Base-by-base conservation (phyloP, 2,113 vertebrate species). In the Rostratula benghalensis region DNA sequence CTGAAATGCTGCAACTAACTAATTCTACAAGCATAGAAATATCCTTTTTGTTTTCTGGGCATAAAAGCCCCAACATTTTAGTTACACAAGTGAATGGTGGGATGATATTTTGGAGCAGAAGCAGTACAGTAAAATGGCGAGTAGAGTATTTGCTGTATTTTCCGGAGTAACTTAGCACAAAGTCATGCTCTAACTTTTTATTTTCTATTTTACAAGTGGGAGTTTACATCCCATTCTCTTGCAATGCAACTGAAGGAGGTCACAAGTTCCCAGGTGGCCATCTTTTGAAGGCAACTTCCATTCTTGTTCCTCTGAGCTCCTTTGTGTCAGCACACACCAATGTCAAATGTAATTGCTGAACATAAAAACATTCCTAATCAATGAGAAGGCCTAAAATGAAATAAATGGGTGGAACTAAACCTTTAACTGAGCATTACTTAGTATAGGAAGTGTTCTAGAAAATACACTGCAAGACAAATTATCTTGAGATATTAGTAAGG, bases 351-450 rank as follows among this genome's bases (percentile, higher is more conserved):
- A 95, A 96, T 91, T 81, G 83, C 65, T 56, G 61, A 82, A 78
- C 73, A 91, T 31, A 83, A 92, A 93, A 79, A n/a, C 50, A 2
- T 33, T 87, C 80, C 69, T 92, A 68, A 95, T 91, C 65, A 59
- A 82, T 91, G 69, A 60, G 57, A 78, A 95, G 39, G 61, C 48
- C 86, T 68, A 70, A 95, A 95, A 37, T 0, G 1, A 87, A 89
- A 81, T 87, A 87, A 93, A 95, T 43, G 56, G 25, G 81, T 84
- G 83, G 57, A 94, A 96, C 81, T 71, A 95, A 93, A 74, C 86
- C 50, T 91, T 82, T 94, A 87, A 87, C 48, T 50, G 18, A 82
- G 45, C 37, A 53, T 27, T 84, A 21, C 53, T 93, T 48, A 71
- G 39, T 19, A 39, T 9, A 87, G 57, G 65, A 89, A 87, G n/a